phyloP scores from a whole-genome alignment of 2,797 vertebrate genomes.

The Schizothorax lantsangensis region DNA sequence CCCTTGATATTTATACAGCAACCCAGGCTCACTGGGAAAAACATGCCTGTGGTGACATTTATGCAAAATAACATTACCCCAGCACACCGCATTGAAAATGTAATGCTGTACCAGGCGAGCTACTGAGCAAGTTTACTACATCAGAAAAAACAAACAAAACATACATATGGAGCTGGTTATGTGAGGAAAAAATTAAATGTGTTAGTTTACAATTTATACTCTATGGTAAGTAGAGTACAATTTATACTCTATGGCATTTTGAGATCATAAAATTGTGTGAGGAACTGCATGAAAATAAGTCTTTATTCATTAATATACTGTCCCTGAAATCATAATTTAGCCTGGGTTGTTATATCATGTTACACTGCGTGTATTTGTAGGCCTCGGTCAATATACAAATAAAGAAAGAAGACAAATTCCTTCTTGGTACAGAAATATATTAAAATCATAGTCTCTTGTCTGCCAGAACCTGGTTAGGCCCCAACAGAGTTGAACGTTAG shows the following conservation, averaged over 20 bases:
- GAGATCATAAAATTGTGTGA: not conserved
- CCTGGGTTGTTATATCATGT: not conserved
- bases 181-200: not conserved
- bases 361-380: too few relatives aligned
- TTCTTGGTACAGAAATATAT: conserved; percentile 4
- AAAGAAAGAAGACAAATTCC: conserved; percentile 17
- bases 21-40: not conserved
- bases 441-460: conserved; percentile 54
- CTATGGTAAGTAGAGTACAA: not conserved
- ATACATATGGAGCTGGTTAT: not conserved
- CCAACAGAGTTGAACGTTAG: conserved; percentile 31
- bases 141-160: not conserved
- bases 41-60: not conserved
- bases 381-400: not conserved
- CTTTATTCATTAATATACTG: not conserved
- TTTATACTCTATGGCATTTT: not conserved
- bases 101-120: not conserved
- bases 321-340: not conserved
- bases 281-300: not conserved
- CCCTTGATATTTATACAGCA: not conserved
- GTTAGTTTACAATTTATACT: not conserved
- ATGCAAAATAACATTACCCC: not conserved
- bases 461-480: conserved; percentile 54
- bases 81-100: not conserved
- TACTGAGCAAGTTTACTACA: not conserved